Conservation (phyloP, 2,113 vertebrate species). For the Heloderma charlesbogerti region DNA sequence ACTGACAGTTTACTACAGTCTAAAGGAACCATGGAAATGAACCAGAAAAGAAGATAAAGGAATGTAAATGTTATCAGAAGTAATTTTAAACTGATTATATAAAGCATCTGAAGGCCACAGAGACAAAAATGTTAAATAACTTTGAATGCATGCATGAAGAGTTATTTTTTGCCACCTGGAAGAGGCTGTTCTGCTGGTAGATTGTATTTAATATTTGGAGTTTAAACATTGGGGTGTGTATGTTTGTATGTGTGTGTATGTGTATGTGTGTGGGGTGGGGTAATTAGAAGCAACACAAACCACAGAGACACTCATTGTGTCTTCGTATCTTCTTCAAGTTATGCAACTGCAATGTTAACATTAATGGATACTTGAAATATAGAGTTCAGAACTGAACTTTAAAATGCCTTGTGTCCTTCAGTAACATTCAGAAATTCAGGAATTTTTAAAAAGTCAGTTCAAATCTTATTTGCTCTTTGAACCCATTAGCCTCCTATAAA, state of each 20-base stretch:
- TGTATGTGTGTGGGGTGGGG: no score
- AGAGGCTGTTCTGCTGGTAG: neutral
- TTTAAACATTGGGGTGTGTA: no score
- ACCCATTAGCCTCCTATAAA: neutral
- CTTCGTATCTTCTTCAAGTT: no score
- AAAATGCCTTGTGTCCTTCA: no score
- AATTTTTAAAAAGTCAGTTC: neutral
- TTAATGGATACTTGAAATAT: no score
- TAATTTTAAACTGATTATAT: conserved; percentile 20
- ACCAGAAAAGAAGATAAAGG: neutral
- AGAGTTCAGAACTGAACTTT: no score
- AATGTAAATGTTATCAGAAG: neutral
- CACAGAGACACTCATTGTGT: neutral
- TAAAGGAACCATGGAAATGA: neutral
- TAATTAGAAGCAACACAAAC: neutral
- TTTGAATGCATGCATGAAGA: conserved; percentile 44
- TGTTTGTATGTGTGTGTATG: no score
- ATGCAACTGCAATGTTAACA: no score
- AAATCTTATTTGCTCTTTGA: neutral
- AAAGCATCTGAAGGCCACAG: neutral
- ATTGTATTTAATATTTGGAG: neutral
- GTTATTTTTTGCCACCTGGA: neutral
- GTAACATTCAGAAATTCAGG: neutral
- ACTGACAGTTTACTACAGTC: neutral
- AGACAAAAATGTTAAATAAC: neutral